Base-by-base conservation (phyloP, 2,797 vertebrate genomes). In the Gephyroberyx darwinii region DNA sequence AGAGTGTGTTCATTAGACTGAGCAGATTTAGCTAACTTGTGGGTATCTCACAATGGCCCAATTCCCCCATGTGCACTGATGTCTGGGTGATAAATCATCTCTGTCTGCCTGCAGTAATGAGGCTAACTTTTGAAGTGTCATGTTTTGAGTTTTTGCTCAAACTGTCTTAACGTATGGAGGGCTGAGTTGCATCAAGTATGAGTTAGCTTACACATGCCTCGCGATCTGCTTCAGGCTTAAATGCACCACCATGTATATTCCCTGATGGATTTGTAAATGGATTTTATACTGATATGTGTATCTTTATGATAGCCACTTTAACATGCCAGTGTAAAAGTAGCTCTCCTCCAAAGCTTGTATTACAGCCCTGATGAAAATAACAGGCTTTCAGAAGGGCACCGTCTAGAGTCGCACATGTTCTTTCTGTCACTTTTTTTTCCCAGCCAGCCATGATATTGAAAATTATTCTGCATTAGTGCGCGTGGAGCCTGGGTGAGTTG, bases 1-100 rank as follows among this genome's bases (percentile, higher is more conserved):
- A 20, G 77, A 83, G 71, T 72, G 70, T 90, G 88, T 88, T 91
- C 84, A 86, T 91, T 90, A 87, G 75, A 86, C 77, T 87, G 84
- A 70, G 81, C 76, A 86, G 84, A 86, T 87, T 81, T 77, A 65
- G 80, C 87, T 86, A 90, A 88, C 82, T 88, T 86, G 81, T 82
- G 74, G 65, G 72, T 77, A 70, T 84, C 78, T 83, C 78, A 80
- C 76, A 82, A 45, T 75, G 77, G 65, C 77, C 81, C 61, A 66
- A 70, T 79, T 86, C 84, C 82, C 86, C 48, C 58, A 41, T 31
- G 84, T 76, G 60, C 69, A 64, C 65, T 66, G 86, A 78, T 74
- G 78, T 82, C 75, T 82, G 75, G 74, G 77, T 74, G 82, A 90
- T 90, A 89, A 89, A 89, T 92, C 84, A 84, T 84, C 47, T 58